phyloP scores from a whole-genome alignment of 1,140 invertebrate species.

The Calliopsis andreniformis region DNA sequence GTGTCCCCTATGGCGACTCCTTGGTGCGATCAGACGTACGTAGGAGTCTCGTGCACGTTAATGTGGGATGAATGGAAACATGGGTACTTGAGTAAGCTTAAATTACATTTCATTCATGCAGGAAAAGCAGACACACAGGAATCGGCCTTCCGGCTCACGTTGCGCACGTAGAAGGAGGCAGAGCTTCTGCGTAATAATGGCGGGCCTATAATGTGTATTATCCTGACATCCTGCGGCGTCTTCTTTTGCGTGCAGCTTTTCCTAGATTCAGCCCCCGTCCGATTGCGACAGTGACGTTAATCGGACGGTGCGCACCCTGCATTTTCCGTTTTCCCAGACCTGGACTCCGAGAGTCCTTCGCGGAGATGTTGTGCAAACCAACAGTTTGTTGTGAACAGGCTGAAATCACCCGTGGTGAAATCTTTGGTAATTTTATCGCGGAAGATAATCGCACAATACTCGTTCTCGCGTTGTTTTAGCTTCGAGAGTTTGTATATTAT shows the following conservation, averaged over 20 bases:
- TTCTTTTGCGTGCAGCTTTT: slow-evolving; percentile 53
- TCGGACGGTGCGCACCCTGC: slow-evolving; percentile 26
- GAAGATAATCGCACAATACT: too few species aligned
- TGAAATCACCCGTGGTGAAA: too few species aligned
- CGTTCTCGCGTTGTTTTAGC: too few species aligned
- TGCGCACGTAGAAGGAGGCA: slow-evolving; percentile 45
- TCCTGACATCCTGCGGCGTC: slow-evolving; percentile 60
- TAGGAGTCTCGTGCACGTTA: slow-evolving; percentile 41
- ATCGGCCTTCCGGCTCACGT: slow-evolving; percentile 61
- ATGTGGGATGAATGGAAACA: slow-evolving; percentile 66
- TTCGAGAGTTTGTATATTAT: too few species aligned
- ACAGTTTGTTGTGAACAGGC: too few species aligned
- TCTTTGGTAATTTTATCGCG: too few species aligned
- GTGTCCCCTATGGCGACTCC: slow-evolving; percentile 19
- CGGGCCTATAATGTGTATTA: slow-evolving; percentile 64
- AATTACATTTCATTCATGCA: slow-evolving; percentile 70
- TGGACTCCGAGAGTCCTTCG: not conserved
- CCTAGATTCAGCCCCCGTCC: slow-evolving; percentile 24
- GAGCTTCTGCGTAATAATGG: slow-evolving; percentile 58
- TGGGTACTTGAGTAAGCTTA: slow-evolving; percentile 67
- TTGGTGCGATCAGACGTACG: slow-evolving; percentile 37
- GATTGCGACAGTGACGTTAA: slow-evolving; percentile 52
- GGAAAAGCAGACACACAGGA: slow-evolving; percentile 68
- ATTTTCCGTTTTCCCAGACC: slow-evolving; percentile 2
- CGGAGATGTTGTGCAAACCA: slow-evolving; percentile 12